These are phyloP conservation scores for Alsophila aescularia DNA, from an alignment of 2,888 invertebrate genomes.

Conservation along the genomic window DNA sequence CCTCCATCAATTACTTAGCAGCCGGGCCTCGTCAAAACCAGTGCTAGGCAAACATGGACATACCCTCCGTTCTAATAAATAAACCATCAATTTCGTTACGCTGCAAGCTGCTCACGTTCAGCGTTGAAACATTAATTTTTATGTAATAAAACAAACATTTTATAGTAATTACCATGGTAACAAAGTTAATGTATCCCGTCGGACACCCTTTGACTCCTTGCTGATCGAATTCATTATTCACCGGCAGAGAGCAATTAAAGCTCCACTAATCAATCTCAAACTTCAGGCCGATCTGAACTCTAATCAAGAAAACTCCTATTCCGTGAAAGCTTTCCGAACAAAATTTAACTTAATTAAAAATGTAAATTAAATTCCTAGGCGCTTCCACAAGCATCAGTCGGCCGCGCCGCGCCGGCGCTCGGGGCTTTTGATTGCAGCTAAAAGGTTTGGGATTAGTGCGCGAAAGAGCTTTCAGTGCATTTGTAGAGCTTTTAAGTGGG, in stretches of 20 bases:
- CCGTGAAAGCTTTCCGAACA: constrained; percentile 84
- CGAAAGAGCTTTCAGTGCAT: constrained; percentile 85
- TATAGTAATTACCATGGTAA: constrained; percentile 3
- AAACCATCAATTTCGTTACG: constrained; percentile 1
- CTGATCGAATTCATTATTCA: constrained; percentile 84
- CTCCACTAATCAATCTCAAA: constrained; percentile 84
- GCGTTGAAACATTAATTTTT: constrained; percentile 24
- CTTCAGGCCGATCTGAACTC: constrained; percentile 82
- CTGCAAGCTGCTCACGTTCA: background rate
- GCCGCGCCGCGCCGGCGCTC: constrained; percentile 64
- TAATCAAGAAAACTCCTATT: constrained; percentile 84
- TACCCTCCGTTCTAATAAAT: constrained; percentile 32
- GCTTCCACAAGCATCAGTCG: constrained; percentile 83
- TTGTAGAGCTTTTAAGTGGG: constrained; percentile 85
- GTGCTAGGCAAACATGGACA: constrained; percentile 56
- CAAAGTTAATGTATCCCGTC: constrained; percentile 65
- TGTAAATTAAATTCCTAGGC: constrained; percentile 85
- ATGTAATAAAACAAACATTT: background rate
- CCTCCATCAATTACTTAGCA: constrained; percentile 69
- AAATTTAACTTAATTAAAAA: constrained; percentile 85
- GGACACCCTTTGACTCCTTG: constrained; percentile 69
- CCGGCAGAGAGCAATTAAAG: constrained; percentile 82
- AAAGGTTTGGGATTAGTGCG: constrained; percentile 85
- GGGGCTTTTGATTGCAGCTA: constrained; percentile 85
- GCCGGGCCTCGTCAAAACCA: constrained; percentile 48